Base-by-base conservation (phyloP, 2,797 vertebrate species). In the Heteromormyrus szaboi region DNA sequence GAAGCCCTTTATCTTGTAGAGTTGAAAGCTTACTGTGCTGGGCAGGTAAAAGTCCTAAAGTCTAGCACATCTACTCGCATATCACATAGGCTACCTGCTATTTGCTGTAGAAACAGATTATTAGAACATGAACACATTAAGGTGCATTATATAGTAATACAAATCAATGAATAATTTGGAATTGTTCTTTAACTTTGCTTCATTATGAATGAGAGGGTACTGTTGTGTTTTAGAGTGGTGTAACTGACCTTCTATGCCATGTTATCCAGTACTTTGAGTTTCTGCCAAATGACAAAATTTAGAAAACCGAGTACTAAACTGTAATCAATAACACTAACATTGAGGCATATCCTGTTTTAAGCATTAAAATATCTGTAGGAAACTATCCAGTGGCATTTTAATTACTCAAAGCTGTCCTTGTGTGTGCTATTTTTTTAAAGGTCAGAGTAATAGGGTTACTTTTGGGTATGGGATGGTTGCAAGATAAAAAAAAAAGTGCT, bases 281-380 rank as follows among this genome's bases (percentile, higher is more conserved):
- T 68, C 59, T 50, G 54, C 56, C 84, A 81, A 88, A 76, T 81
- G 33, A 59, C 50, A 86, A 86, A 89, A 90, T 91, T 79, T 44
- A 46, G 79, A 79, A 85, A 89, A 76, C 51, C 22, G 59, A 59
- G 59, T 25, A 56, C 41, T 86, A 29, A 90, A 87, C 81, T 90
- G 54, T 86, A 90, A 89, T 87, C 90, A 90, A 89, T 87, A 88
- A 79, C 29, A 8, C 81, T 84, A 88, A 87, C 41, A 12, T 53
- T 87, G 68, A 88, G 33, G 14, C 86, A 89, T 86, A 54, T n/a
- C 62, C 51, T 90, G 56, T 89, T 87, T 85, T 89, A 85, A 87
- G 87, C 87, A 90, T 87, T 89, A 85, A 88, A 88, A 87, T 76
- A 90, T 89, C 68, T 76, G 65, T 62, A 89, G 88, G 56, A 59